Evolutionary conservation across 2,113 vertebrate genomes (phyloP).

Genomic region (Pituophis catenifer): DNA sequence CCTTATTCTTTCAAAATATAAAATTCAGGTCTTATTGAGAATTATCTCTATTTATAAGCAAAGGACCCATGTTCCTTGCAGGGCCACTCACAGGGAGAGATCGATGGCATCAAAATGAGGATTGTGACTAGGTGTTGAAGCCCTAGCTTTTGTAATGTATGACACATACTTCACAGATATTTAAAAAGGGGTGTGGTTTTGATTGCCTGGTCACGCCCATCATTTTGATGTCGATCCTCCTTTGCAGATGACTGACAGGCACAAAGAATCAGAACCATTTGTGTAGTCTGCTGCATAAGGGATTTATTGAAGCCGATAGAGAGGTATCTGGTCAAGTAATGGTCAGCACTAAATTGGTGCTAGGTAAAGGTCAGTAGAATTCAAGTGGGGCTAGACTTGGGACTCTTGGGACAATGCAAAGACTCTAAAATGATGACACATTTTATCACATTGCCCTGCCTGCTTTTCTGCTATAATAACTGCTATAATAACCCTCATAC

Average conservation of each 20-base stretch:
- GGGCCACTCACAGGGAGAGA: neutral
- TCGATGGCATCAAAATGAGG: neutral
- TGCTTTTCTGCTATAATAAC: neutral
- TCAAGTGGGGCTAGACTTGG: neutral
- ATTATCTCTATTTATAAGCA: neutral
- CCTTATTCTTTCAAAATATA: neutral
- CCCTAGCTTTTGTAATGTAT: neutral
- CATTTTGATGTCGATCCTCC: neutral
- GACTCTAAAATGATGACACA: neutral
- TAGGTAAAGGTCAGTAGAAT: neutral
- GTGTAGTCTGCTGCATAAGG: neutral
- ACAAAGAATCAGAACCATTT: neutral
- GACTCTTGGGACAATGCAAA: neutral
- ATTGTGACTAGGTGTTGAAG: neutral
- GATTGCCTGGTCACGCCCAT: neutral
- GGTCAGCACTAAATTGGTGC: neutral
- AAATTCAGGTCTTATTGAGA: neutral
- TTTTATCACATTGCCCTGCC: neutral
- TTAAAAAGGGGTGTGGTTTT: neutral
- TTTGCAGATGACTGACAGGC: neutral
- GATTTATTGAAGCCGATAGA: neutral
- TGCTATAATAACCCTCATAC: neutral
- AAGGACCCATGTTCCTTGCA: neutral
- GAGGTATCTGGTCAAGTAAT: too few species aligned
- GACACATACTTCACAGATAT: neutral